Evolutionary conservation across 2,888 invertebrate species (phyloP).

Genomic region (Pegoplata infirma): DNA sequence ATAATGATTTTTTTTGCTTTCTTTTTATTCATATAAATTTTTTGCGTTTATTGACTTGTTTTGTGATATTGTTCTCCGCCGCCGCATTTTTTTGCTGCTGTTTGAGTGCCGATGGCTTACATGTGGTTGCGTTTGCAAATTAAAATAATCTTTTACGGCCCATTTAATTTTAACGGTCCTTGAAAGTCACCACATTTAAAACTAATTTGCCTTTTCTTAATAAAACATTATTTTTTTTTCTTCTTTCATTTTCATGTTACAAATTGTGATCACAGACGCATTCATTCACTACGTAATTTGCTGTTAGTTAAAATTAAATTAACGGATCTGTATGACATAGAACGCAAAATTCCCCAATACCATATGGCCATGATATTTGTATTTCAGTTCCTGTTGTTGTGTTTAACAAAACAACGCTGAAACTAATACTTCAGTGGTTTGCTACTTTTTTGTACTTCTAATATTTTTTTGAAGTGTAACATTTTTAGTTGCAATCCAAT

Average conservation of each 20-base stretch:
- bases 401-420: too few relatives aligned
- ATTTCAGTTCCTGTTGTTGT: not conserved
- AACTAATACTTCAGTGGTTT: too few relatives aligned
- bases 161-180: constrained; percentile 75
- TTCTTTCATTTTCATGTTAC: constrained; percentile 29
- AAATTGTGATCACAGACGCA: not conserved
- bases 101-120: too few relatives aligned
- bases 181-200: constrained; percentile 73
- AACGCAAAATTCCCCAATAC: not conserved
- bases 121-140: constrained; percentile 71
- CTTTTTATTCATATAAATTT: too few relatives aligned
- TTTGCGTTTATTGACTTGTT: constrained; percentile 20
- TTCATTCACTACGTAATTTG: not conserved
- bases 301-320: constrained; percentile 32
- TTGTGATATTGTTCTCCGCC: constrained; percentile 66
- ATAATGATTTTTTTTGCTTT: constrained; percentile 30
- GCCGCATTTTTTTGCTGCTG: constrained; percentile 67
- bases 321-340: constrained; percentile 12
- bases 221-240: constrained; percentile 55
- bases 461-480: too few relatives aligned
- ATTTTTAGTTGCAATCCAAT: too few relatives aligned
- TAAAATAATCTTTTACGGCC: constrained; percentile 76
- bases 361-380: not conserved
- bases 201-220: constrained; percentile 72
- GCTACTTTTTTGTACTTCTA: too few relatives aligned